Base-by-base conservation (phyloP, 2,888 invertebrate species). In the Pollenia griseotomentosa region DNA sequence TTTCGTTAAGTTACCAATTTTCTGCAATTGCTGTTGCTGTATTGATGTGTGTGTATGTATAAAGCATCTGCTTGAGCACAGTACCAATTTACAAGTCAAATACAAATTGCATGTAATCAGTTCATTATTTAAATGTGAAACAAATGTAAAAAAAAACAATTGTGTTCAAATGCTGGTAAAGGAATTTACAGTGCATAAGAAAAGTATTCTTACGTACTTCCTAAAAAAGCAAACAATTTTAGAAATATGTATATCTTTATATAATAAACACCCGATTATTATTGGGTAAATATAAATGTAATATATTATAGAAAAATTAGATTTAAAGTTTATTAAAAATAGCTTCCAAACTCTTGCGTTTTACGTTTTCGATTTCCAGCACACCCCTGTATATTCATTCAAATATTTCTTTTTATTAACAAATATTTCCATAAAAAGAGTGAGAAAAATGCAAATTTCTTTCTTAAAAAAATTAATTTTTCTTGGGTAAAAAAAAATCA, bases 41-140 rank as follows among this genome's bases (percentile, higher is more conserved):
- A 57, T 61, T 61, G n/a, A 61, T 61, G n/a, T 53, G 14, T 16
- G 42, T 44, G 16, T 48, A 8, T n/a, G 0, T 0, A 8, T 9
- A n/a, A 33, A 68, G 48, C 51, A 48, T 68, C 68, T 68, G 68
- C 44, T 73, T 53, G 7, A 55, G 65, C 57, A 65, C 68, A 57
- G 11, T 68, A 33, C 23, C 55, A 78, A 57, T 78, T 78, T 66
- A 16, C 16, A 40, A 59, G 78, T 68, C 55, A 68, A 78, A 68
- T 40, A 40, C 33, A 77, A 55, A 77, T 77, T 65, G 57, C 48
- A 78, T 7, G 33, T 16, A 68, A 68, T 68, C 78, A 68, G 16
- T 46, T 59, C 14, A 11, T 53, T 77, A 51, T 53, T 42, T 42
- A 40, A 59, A 61, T 61, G 51, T 33, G 16, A 42, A 33, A 46